phyloP scores from a whole-genome alignment of 2,113 vertebrate species.

The Peucedramus taeniatus region DNA sequence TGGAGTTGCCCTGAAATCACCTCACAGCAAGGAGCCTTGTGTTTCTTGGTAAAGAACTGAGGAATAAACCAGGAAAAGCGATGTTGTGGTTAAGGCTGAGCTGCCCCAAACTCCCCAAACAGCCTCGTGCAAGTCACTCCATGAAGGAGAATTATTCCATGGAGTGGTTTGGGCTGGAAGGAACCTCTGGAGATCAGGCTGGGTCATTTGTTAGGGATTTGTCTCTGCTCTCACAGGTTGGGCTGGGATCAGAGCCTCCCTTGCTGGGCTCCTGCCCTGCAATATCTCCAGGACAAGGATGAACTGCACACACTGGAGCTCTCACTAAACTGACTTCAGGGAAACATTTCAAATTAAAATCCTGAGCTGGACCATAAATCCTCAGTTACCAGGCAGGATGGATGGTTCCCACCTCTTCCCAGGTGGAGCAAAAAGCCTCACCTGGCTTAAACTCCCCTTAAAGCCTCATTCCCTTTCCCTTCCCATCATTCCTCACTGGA shows the following conservation, averaged over 20 bases:
- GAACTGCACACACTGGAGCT: background rate
- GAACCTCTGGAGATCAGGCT: background rate
- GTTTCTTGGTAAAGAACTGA: rapidly evolving
- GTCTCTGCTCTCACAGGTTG: background rate
- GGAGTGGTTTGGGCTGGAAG: background rate
- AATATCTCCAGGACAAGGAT: background rate
- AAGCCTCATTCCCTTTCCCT: background rate
- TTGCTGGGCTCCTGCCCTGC: background rate
- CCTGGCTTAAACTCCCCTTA: background rate
- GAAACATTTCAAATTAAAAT: background rate
- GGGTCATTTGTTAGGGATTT: background rate
- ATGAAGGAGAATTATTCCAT: background rate
- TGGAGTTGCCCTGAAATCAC: background rate
- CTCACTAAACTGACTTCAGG: background rate
- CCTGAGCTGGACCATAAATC: background rate
- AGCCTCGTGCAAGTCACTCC: background rate
- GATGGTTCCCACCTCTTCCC: background rate
- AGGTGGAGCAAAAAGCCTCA: background rate
- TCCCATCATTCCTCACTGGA: background rate
- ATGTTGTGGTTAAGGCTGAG: background rate
- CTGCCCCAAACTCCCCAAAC: background rate
- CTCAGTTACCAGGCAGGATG: background rate
- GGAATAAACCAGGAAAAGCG: rapidly evolving
- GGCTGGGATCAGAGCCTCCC: background rate
- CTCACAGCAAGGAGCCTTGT: background rate